Conservation (phyloP, 2,113 vertebrate genomes). For the Piaya cayana region DNA sequence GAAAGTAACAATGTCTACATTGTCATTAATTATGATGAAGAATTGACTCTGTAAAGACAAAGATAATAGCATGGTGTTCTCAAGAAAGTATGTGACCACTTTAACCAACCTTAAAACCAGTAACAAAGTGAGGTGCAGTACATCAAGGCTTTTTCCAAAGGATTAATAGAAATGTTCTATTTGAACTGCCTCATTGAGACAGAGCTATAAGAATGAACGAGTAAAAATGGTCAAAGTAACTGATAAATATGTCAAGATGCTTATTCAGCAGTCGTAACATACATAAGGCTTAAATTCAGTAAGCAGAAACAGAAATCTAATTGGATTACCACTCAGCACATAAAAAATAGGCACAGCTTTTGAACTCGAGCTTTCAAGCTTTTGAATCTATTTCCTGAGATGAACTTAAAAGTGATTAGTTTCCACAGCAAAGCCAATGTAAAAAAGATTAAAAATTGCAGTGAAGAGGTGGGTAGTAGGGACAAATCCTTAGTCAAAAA, state of each 20-base stretch:
- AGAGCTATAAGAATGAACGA: neutral
- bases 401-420: neutral
- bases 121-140: neutral
- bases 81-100: neutral
- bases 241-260: neutral
- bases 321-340: neutral
- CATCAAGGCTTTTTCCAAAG: neutral
- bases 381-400: neutral
- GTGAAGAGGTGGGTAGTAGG: neutral
- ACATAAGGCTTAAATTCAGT: neutral
- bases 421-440: neutral
- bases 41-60: neutral
- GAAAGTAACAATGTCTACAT: neutral
- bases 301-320: neutral
- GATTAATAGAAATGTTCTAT: neutral
- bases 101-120: neutral
- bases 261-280: neutral
- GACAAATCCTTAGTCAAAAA: neutral
- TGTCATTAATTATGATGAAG: neutral
- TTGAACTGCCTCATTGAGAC: neutral
- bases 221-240: neutral
- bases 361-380: neutral
- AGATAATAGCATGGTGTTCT: neutral
- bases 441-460: slow-evolving; percentile 18
- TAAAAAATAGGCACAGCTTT: neutral